Evolutionary conservation across 1,140 invertebrate species (phyloP).

Genomic region (Hyles vespertilio): DNA sequence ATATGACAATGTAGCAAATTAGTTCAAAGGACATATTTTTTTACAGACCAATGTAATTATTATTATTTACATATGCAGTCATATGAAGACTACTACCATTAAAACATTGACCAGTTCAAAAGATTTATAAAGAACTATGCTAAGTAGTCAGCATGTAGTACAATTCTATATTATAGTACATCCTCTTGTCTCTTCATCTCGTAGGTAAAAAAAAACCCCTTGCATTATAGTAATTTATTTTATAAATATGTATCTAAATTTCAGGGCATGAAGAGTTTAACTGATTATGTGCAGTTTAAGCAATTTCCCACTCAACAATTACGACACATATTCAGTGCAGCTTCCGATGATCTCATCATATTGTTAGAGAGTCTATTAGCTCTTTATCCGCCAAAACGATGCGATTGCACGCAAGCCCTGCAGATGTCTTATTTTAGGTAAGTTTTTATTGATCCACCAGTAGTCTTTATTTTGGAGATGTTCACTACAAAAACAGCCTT

Average conservation of each 20-base stretch:
- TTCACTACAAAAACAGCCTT: neutral
- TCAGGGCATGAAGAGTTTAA: slow-evolving; percentile 87
- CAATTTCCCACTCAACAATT: slow-evolving; percentile 88
- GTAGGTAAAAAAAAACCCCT: too few relatives aligned
- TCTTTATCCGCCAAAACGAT: slow-evolving; percentile 91
- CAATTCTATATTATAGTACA: too few relatives aligned
- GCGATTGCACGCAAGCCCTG: slow-evolving; percentile 87
- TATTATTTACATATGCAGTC: too few relatives aligned
- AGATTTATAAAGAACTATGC: too few relatives aligned
- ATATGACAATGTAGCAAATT: too few relatives aligned
- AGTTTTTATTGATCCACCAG: slow-evolving; percentile 1
- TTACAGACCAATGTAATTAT: too few relatives aligned
- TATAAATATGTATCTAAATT: slow-evolving; percentile 4
- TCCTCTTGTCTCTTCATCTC: too few relatives aligned
- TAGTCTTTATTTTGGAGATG: too few relatives aligned
- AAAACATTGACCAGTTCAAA: too few relatives aligned
- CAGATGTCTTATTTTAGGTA: slow-evolving; percentile 90
- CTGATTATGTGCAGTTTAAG: slow-evolving; percentile 97
- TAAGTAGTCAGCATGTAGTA: too few relatives aligned
- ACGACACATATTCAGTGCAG: slow-evolving; percentile 96
- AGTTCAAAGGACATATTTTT: too few relatives aligned
- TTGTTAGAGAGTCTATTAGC: slow-evolving; percentile 87
- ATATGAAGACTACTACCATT: too few relatives aligned
- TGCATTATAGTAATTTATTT: neutral
- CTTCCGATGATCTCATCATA: slow-evolving; percentile 93